Evolutionary conservation across 2,797 vertebrate species (phyloP), one percentile per base, ranked within the genome.

Genomic region (Sphenopsis melanotis): DNA sequence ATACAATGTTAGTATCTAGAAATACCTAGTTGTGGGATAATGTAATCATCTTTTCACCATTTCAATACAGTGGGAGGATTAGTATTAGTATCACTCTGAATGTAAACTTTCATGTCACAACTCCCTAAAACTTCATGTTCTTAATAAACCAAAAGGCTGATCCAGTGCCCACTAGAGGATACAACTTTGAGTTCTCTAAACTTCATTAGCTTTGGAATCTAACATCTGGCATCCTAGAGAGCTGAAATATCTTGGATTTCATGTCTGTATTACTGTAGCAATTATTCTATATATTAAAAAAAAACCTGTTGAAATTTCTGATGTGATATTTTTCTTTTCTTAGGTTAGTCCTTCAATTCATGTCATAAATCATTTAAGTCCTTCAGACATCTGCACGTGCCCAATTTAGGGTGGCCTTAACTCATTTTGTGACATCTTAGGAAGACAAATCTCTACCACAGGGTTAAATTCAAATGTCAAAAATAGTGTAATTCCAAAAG

Each of bases 321-420:
- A 87, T 30, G 4, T 32, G 44, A 61, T 89, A 78, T 78, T 91
- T 81, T 91, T 79, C 49, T 95, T 87, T 89, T 34, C 69, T 93
- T 89, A 66, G 42, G 44, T 53, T 79, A 89, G 50, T 84, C 22
- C 39, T 85, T 11, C 16, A 87, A 87, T 3, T 87, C 36, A 56
- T 32, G 27, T 34, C 50, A 56, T 81, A 96, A 96, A 94, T 92
- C 50, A 94, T 81, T 84, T 68, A 88, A 93, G 57, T 91, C n/a
- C 90, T 85, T 95, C 75, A 90, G 59, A 93, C 42, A 89, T 78
- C 23, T 79, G 29, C 64, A 92, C 6, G 7, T 76, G 65, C 44
- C 52, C 92, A 89, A 95, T 92, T 89, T 56, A 95, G 77, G 82
- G 95, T 77, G 59, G 37, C 46, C 60, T 97, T 93, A 89, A 93